Percentiles rank a stretch among this genome's conserved stretches.
Evolutionary conservation across 2,113 vertebrate species (phyloP).

Genomic region (Columba janthina): DNA sequence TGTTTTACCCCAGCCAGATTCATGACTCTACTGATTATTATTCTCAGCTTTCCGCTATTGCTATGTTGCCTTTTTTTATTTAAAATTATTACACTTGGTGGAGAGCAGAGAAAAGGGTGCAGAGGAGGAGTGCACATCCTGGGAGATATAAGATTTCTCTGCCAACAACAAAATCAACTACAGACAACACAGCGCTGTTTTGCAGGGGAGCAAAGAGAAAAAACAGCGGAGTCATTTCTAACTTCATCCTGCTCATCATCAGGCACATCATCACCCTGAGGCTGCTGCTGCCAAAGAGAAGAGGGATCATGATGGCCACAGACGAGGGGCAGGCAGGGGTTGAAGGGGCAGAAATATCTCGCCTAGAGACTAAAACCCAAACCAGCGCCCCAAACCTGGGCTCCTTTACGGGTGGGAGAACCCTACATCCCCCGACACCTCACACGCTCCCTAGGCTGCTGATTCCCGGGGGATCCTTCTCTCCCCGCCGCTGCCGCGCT

Average conservation of each 20-base stretch:
- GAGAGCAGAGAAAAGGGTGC: constrained; percentile 76
- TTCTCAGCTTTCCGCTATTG: constrained; percentile 83
- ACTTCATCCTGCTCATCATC: constrained; percentile 73
- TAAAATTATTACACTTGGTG: constrained; percentile 72
- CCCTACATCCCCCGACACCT: constrained; percentile 48
- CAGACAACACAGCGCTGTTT: constrained; percentile 81
- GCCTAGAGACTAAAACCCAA: constrained; percentile 30
- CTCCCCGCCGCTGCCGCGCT: neutral
- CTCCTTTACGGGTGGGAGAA: neutral
- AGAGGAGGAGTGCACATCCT: constrained; percentile 64
- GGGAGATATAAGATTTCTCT: constrained; percentile 73
- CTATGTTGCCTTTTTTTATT: constrained; percentile 74
- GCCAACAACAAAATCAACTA: constrained; percentile 75
- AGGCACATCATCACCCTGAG: constrained; percentile 65
- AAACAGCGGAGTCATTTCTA: constrained; percentile 83
- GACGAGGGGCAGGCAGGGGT: neutral
- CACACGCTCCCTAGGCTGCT: constrained; percentile 5
- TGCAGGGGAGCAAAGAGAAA: constrained; percentile 84
- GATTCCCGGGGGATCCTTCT: constrained; percentile 44
- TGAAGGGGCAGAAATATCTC: neutral
- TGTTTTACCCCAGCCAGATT: constrained; percentile 74
- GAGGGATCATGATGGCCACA: constrained; percentile 76
- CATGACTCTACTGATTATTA: constrained; percentile 79
- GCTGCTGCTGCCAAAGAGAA: constrained; percentile 69
- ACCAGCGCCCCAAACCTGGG: neutral